Evolutionary conservation across 2,888 invertebrate genomes (phyloP), one percentile per base, ranked within the genome.

Genomic region (Nineta flava): DNA sequence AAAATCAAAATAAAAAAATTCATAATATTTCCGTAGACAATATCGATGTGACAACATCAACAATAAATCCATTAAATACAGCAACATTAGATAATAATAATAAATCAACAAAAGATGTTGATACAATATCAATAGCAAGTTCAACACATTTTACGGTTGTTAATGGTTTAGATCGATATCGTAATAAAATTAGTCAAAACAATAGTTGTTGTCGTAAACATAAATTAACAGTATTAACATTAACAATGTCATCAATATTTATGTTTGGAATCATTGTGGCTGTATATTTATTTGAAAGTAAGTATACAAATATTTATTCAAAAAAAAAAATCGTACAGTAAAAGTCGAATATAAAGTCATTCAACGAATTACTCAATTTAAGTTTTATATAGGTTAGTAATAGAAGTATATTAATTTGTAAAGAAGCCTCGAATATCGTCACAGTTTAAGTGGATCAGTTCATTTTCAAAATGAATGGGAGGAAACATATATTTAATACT

Each of bases 61-160:
- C 26, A 7, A 55, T 51, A 47, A 47, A 50, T 48, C 45, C 50
- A 46, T 54, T 50, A 32, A 17, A 19, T 10, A 41, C 52, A 47
- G 31, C 47, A 52, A 43, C 44, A 54, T 35, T 53, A 53, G 16
- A 46, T 47, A 44, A 50, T 43, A 17, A 32, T 15, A 21, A 12
- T 34, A 41, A 42, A 31, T 13, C 42, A 9, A 41, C 21, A 15
- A 31, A 45, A 63, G 73, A 73, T 58, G 68, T 68, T 49, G 87
- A 87, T 64, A 75, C 77, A 47, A 74, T 76, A 51, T 87, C 87
- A 38, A 73, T 87, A 52, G 87, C 87, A 48, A 87, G 87, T 68
- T 87, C 87, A 53, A 87, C 84, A 61, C 87, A 88, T 66, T 88
- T 88, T 64, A 88, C 88, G 10, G 84, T 88, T 50, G 83, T 88